A percentile compares a stretch with the other conserved stretches of the same genome.
These are phyloP conservation scores for Pelecanus crispus DNA, from an alignment of 2,113 vertebrate species.

Conservation along the genomic window DNA sequence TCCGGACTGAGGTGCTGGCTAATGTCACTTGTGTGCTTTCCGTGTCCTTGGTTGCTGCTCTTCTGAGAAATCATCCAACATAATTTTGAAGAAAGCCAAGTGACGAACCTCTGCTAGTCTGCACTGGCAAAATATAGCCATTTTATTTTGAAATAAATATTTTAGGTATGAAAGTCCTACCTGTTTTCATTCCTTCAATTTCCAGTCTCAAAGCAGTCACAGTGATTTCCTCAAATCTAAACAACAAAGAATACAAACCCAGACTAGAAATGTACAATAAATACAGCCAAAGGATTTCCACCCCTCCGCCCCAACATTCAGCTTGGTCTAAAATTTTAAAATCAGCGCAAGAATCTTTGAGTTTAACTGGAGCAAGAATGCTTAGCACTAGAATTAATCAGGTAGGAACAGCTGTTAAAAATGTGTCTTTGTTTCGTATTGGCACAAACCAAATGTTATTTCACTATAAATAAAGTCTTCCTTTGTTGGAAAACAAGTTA, in stretches of 20 bases:
- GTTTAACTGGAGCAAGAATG: not conserved
- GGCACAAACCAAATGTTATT: not conserved
- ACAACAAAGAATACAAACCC: not conserved
- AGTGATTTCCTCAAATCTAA: not conserved
- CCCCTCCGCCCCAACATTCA: not conserved
- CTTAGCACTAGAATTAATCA: not conserved
- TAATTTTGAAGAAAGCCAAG: not conserved
- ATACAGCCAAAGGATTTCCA: not conserved
- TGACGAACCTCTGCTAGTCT: not conserved
- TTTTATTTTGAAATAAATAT: not conserved
- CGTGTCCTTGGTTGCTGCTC: not conserved
- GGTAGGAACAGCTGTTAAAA: not conserved
- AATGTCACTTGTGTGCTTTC: not conserved
- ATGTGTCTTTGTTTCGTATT: not conserved
- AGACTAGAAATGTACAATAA: not conserved
- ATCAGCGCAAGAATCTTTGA: not conserved
- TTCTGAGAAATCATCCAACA: not conserved
- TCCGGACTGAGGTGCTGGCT: not conserved
- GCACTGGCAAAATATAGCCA: not conserved
- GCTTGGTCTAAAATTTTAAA: not conserved
- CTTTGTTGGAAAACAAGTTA: not conserved
- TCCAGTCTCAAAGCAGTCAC: not conserved
- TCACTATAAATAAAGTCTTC: not conserved
- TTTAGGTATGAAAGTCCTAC: slow-evolving; percentile 3
- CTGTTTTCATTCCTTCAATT: not conserved